Base-by-base conservation (phyloP, 2,888 invertebrate species). In the Calameuta filiformis region DNA sequence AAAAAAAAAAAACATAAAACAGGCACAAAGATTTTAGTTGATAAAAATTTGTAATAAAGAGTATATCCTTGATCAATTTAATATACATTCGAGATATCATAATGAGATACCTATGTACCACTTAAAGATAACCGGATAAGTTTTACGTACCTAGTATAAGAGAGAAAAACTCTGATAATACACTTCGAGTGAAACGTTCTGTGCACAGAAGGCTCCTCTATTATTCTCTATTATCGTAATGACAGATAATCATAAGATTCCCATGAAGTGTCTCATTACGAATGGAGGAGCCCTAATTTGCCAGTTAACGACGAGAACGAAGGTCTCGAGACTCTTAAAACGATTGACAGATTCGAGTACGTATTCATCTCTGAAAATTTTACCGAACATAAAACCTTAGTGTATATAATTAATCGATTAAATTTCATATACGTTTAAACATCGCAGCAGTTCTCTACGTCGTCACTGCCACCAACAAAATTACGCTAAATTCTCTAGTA, bases 261-360 rank as follows among this genome's bases (percentile, higher is more conserved):
- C 86, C 83, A 85, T 87, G 80, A 83, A 87, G 89, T 81, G 86
- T 86, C 89, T 90, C 88, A 89, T 90, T 91, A 91, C 87, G 86
- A 86, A 86, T 86, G 86, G 85, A 88, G 87, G 84, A 83, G 83
- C 82, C 84, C 86, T 90, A 82, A 90, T 90, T 90, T 87, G 90
- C 88, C 83, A 87, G 86, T 89, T 87, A 84, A 84, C 81, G 80
- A 81, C 76, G 75, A 77, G 40, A 76, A 75, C 73, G 80, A 76
- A 80, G 79, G 81, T 82, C 81, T 82, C 78, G 40, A 80, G 81
- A 33, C 31, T 71, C 33, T 33, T 23, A 31, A 79, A 78, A 80
- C 81, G 86, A 87, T 86, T 85, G 88, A 88, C 87, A 81, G 83
- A 77, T 84, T 83, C 81, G 80, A 87, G 86, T 83, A 83, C 84